Base-by-base conservation (phyloP, 2,888 invertebrate species). In the Pelosia muscerda region DNA sequence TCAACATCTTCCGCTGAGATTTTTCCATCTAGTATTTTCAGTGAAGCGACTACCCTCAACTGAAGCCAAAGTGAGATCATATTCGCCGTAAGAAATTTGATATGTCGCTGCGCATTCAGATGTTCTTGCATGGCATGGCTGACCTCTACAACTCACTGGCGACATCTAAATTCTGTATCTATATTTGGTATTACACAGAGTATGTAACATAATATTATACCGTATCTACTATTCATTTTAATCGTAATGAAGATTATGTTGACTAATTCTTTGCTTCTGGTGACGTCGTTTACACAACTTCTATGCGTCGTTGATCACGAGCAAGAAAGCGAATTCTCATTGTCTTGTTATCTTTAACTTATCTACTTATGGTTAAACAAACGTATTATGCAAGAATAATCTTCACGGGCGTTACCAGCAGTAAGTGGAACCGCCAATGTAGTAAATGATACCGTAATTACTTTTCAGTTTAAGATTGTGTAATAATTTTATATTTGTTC, bases 301-400 rank as follows among this genome's bases (percentile, higher is more conserved):
- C 10, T 79, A 85, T 84, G 87, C 84, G 81, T 86, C 81, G 84
- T 71, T 81, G 79, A 77, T 76, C 80, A 81, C 81, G 78, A 81
- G 76, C 80, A 82, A 84, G 87, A 88, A 88, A 88, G 88, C 84
- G 84, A 85, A 84, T 84, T 69, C 77, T 73, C 69, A 76, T 82
- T 78, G 78, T 75, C 71, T 77, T 71, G 75, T 76, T 75, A 79
- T 77, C 77, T 73, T 60, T 56, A 63, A 72, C 71, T 77, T 77
- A 75, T 73, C 68, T 68, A 71, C 66, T 71, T 73, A 68, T 64
- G 77, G 73, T 74, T 67, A 69, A 68, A 72, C 71, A 81, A 71
- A 78, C 65, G 69, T 66, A 71, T 81, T 79, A 75, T 76, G 74
- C 70, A 74, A 80, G 59, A 23, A 58, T 72, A 66, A 69, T 76